These are phyloP conservation scores for Serripes groenlandicus DNA, from an alignment of 2,888 invertebrate species.

Conservation along the genomic window DNA sequence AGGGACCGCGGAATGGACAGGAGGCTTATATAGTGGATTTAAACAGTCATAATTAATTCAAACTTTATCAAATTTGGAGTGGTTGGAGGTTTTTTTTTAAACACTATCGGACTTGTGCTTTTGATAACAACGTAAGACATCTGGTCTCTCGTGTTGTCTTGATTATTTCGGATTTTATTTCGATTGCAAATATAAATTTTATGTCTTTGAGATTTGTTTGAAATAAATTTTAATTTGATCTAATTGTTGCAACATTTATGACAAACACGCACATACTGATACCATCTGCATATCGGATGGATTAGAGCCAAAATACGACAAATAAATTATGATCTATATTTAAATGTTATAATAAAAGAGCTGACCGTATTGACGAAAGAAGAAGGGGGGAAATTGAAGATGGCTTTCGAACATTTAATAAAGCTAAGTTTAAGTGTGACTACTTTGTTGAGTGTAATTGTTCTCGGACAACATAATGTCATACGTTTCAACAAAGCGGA, in stretches of 20 bases:
- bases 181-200: background rate
- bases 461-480: constrained; percentile 43
- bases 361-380: background rate
- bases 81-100: background rate
- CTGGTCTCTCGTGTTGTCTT: no score
- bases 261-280: background rate
- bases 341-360: background rate
- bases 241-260: background rate
- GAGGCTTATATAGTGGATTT: background rate
- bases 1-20: constrained; percentile 2
- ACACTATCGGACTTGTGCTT: no score
- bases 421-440: background rate
- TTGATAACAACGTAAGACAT: no score
- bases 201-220: background rate
- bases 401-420: constrained; percentile 13
- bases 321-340: background rate
- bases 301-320: background rate
- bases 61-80: background rate
- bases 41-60: background rate
- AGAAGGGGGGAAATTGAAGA: background rate
- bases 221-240: background rate
- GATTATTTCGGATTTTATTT: background rate
- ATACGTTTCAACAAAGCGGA: constrained; percentile 45
- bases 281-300: background rate
- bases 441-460: background rate